Base-by-base conservation (phyloP, 2,113 vertebrate species). In the Phrynocephalus versicolor region DNA sequence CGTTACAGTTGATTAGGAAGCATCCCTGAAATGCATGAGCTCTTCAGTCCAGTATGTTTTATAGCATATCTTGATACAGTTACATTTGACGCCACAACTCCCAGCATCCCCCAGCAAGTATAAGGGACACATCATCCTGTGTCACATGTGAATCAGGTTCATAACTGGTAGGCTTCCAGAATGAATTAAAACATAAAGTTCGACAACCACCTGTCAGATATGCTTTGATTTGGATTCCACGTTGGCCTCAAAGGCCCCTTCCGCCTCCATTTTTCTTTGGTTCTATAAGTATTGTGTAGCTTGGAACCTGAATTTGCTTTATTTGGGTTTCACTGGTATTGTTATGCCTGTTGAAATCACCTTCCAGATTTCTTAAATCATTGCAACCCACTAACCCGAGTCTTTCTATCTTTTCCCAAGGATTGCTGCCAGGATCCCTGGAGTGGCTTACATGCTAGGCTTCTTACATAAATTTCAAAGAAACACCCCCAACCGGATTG, bases 401-500 rank as follows among this genome's bases (percentile, higher is more conserved):
- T 57, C n/a, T 86, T 81, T 37, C 33, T 73, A 2, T 88, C 35
- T 60, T 85, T 86, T 91, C 8, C 25, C 12, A 90, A 98, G 98
- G 88, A 2, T 95, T 25, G 90, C 91, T 81, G 74, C 92, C 6
- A 92, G 93, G 45, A 21, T 97, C 16, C 88, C 88, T 23, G 87
- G 74, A 37, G 58, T 92, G 10, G 92, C 94, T 0, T 85, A 90
- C 77, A 67, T 94, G 82, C 79, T 93, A 85, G 93, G 92, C 1
- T 89, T 96, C 75, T 93, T 94, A 77, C 75, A 93, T 72, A 84
- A 57, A 84, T 76, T 10, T 0, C 91, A 84, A 35, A 95, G 88
- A 37, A 97, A 97, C 88, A 87, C 83, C 70, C 58, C 87, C 19
- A 95, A 83, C n/a, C 88, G 97, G 91, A 83, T 96, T 62, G 95